Conservation (phyloP, 2,113 vertebrate genomes). For the Corythoichthys intestinalis region DNA sequence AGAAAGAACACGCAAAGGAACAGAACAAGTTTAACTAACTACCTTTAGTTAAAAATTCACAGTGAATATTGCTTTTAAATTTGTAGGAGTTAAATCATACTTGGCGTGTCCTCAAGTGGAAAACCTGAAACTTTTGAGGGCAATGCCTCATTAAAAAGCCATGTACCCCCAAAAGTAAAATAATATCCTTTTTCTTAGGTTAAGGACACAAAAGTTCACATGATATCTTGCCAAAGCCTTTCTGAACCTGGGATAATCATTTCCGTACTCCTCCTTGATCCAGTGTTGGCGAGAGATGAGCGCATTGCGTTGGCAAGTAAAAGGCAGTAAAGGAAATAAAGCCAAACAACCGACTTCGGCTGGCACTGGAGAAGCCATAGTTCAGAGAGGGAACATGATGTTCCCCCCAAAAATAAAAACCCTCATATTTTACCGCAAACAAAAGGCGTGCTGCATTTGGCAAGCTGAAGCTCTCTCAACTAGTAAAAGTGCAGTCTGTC, state of each 20-base stretch:
- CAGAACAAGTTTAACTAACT: too few species aligned
- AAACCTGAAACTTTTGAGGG: too few species aligned
- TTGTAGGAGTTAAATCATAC: too few species aligned
- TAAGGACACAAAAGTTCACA: neutral
- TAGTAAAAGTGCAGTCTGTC: neutral
- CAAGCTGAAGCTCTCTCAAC: neutral
- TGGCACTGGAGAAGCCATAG: slow-evolving; percentile 32
- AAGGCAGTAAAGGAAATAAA: slow-evolving; percentile 15
- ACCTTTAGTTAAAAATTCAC: too few species aligned
- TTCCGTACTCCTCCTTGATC: slow-evolving; percentile 11
- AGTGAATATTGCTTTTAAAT: too few species aligned
- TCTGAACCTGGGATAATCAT: slow-evolving; percentile 19
- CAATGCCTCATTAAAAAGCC: too few species aligned
- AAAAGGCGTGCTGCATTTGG: slow-evolving; percentile 20
- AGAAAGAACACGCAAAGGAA: too few species aligned
- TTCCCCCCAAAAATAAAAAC: neutral
- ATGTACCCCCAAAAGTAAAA: neutral
- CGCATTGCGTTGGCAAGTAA: slow-evolving; percentile 36
- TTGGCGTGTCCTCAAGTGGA: too few species aligned
- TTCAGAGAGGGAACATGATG: slow-evolving; percentile 22
- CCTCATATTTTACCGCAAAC: slow-evolving; percentile 26
- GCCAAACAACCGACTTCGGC: slow-evolving; percentile 19
- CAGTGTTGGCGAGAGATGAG: slow-evolving; percentile 29
- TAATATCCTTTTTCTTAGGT: neutral
- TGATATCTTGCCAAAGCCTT: neutral